Base-by-base conservation (phyloP, 1,140 invertebrate species). In the Parasteatoda tepidariorum region DNA sequence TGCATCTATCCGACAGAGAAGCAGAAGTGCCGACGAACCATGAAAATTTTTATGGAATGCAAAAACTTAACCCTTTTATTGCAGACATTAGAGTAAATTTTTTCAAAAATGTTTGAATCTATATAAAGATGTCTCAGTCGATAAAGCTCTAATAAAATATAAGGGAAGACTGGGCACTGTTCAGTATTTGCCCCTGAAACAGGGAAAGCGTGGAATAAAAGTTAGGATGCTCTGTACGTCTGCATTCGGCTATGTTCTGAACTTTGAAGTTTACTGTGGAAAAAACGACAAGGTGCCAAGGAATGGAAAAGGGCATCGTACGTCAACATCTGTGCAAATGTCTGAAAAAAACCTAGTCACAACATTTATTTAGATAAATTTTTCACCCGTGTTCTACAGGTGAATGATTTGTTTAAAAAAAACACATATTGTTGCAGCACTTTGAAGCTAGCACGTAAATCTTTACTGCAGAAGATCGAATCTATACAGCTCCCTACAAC, bases 1-100 rank as follows among this genome's bases (percentile, higher is more conserved):
- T 73, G 30, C 70, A 73, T 73, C 18, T 73, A 26, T 73, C 48
- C 15, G 24, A 73, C 28, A 5, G 54, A 55, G 54, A 54, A 54
- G 13, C 15, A 30, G 70, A 55, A 73, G 28, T 26, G 22, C 6
- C 3, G 5, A 55, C 6, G 28, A 24, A 68, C 6, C 7, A 57
- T 57, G 6, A n/a, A 11, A 22, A 55, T 1, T 73, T 55, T 57
- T n/a, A 54, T 33, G 11, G 26, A 5, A 2, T 31, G 7, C 70
- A 73, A 68, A 73, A 73, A 57, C n/a, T 73, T 2, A 28, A 73
- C 26, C 70, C 70, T 26, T 73, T 73, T 7, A 38, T 55, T n/a
- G 54, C 7, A 5, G 11, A 5, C 9, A 15, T 73, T 22, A 73
- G 28, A 55, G 54, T 9, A 3, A 73, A 57, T 31, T 73, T 18